These are phyloP conservation scores for Ancistrus triradiatus DNA, from an alignment of 2,113 vertebrate species.

Conservation along the genomic window DNA sequence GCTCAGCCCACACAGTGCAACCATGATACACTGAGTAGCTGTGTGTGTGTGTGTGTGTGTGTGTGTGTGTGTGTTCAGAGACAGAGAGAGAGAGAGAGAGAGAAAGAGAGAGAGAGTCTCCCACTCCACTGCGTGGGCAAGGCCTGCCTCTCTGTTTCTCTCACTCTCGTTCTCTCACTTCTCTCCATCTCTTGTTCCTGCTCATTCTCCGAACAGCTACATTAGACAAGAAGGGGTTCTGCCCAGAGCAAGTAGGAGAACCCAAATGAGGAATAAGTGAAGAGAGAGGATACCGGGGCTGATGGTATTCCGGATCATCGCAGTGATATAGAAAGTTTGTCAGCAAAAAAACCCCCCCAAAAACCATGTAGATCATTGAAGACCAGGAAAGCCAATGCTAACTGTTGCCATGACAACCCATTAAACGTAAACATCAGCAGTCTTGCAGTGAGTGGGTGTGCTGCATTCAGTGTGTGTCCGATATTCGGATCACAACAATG, in stretches of 20 bases:
- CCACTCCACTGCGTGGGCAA: conserved; percentile 51
- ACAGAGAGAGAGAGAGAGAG: conserved; percentile 24
- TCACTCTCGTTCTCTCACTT: conserved; percentile 26
- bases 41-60: conserved; percentile 40
- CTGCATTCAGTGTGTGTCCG: conserved; percentile 40
- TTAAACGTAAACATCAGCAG: conserved; percentile 48
- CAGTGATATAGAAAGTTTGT: conserved; percentile 28
- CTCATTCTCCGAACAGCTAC: conserved; percentile 36
- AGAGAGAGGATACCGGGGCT: not conserved
- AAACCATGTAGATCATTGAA: conserved; percentile 31
- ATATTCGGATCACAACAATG: conserved; percentile 32
- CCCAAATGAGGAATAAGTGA: conserved; percentile 31
- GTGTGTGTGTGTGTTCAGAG: conserved; percentile 26
- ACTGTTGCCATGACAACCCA: conserved; percentile 37
- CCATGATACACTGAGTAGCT: conserved; percentile 52
- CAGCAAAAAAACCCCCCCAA: not conserved
- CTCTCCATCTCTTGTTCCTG: conserved; percentile 18
- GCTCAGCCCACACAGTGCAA: conserved; percentile 54
- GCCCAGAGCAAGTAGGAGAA: conserved; percentile 33
- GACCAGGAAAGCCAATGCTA: conserved; percentile 32
- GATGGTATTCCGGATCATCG: conserved; percentile 32
- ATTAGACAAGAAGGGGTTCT: conserved; percentile 36
- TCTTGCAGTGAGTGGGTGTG: conserved; percentile 23
- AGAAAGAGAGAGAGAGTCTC: conserved; percentile 46
- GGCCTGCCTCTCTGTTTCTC: conserved; percentile 43